phyloP scores from a whole-genome alignment of 1,140 invertebrate species.

The Cecropterus lyciades region DNA sequence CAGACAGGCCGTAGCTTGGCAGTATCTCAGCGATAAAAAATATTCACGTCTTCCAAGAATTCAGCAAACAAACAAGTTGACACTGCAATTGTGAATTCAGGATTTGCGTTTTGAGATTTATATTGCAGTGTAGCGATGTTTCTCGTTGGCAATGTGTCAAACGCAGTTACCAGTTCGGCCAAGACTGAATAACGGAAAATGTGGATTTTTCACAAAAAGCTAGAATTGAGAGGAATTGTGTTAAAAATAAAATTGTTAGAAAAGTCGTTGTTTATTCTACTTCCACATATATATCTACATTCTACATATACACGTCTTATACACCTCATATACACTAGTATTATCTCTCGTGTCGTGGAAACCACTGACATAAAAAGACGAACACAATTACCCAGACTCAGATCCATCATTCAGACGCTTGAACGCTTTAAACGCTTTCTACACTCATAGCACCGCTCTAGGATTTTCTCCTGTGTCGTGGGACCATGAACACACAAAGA shows the following conservation, averaged over 20 bases:
- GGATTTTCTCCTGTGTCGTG: too few relatives aligned
- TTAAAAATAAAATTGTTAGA: not conserved
- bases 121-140: constrained; percentile 27
- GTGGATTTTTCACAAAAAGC: constrained; percentile 21
- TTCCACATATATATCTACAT: too few relatives aligned
- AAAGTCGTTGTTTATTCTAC: not conserved
- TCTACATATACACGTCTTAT: too few relatives aligned
- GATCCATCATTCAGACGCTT: too few relatives aligned
- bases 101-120: constrained; percentile 34
- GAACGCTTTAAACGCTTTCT: too few relatives aligned
- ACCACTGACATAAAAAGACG: too few relatives aligned
- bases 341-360: too few relatives aligned
- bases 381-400: too few relatives aligned
- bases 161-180: constrained; percentile 21
- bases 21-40: constrained; percentile 5
- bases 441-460: too few relatives aligned
- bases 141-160: constrained; percentile 30
- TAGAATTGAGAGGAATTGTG: not conserved
- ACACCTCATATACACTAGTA: too few relatives aligned
- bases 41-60: constrained; percentile 18
- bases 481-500: too few relatives aligned
- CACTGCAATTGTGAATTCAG: constrained; percentile 32
- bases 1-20: not conserved
- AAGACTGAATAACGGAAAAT: constrained; percentile 19
- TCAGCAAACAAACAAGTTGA: constrained; percentile 25